Percentiles rank a stretch among this genome's conserved stretches.
phyloP scores from a whole-genome alignment of 2,113 vertebrate species.

The Oreocharis arfaki region DNA sequence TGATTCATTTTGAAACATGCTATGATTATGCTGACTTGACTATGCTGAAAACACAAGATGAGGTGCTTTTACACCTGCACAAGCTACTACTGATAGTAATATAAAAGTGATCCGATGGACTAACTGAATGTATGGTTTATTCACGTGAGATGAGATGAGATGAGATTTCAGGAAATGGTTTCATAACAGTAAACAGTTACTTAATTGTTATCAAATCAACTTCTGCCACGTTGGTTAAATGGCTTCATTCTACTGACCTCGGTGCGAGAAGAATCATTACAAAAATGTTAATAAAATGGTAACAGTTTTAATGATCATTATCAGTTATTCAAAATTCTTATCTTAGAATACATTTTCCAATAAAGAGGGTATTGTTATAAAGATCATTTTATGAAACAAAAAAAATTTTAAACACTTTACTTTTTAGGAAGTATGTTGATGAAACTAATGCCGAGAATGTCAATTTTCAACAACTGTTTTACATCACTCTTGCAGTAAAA shows the following conservation, averaged over 20 bases:
- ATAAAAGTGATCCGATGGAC: neutral
- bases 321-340: neutral
- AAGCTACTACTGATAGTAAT: neutral
- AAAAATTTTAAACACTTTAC: neutral
- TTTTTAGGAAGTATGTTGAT: neutral
- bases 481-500: slow-evolving; percentile 5
- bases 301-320: neutral
- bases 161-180: neutral
- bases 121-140: neutral
- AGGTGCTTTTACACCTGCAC: neutral
- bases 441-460: neutral
- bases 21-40: neutral
- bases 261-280: neutral
- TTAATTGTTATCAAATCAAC: slow-evolving; percentile 16
- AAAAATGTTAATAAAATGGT: neutral
- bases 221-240: neutral
- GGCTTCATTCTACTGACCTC: neutral
- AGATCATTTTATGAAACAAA: neutral
- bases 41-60: neutral
- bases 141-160: neutral
- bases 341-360: neutral
- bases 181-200: neutral
- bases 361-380: neutral
- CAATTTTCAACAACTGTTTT: slow-evolving; percentile 32
- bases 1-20: neutral